Conservation (phyloP, 2,888 invertebrate genomes). For the Acrobasis suavella region DNA sequence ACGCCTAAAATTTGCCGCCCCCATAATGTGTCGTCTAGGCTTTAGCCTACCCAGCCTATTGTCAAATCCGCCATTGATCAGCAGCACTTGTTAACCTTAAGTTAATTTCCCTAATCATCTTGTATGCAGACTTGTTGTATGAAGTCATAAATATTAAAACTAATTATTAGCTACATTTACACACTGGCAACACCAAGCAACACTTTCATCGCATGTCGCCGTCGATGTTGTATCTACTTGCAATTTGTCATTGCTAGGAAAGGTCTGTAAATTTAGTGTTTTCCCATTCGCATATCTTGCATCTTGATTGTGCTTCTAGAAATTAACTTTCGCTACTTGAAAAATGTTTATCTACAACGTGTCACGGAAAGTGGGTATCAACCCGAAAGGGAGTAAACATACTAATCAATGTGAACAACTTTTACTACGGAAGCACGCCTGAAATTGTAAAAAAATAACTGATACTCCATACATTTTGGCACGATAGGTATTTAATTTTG, state of each 20-base stretch:
- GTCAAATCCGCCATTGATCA: no score
- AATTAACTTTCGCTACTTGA: neutral
- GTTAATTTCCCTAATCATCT: conserved; percentile 1
- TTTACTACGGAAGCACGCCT: no score
- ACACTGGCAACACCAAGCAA: neutral
- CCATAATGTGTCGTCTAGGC: no score
- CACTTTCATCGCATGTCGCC: conserved; percentile 2
- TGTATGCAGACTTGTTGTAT: neutral
- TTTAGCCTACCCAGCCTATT: no score
- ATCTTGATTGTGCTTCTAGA: neutral
- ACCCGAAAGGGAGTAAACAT: no score
- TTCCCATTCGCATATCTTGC: neutral
- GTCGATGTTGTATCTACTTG: conserved; percentile 2
- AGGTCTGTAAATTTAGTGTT: neutral
- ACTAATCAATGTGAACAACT: no score
- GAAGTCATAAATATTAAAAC: neutral
- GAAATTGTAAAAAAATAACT: no score
- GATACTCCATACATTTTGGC: no score
- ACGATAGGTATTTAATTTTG: no score
- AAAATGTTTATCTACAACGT: neutral
- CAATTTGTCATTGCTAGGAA: neutral
- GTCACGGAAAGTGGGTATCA: no score
- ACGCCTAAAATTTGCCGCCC: no score
- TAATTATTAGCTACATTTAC: neutral
- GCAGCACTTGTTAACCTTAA: neutral